A percentile compares a stretch with the other conserved stretches of the same genome.
These are phyloP conservation scores for Lucilia sericata DNA, from an alignment of 1,140 invertebrate genomes.

Conservation along the genomic window DNA sequence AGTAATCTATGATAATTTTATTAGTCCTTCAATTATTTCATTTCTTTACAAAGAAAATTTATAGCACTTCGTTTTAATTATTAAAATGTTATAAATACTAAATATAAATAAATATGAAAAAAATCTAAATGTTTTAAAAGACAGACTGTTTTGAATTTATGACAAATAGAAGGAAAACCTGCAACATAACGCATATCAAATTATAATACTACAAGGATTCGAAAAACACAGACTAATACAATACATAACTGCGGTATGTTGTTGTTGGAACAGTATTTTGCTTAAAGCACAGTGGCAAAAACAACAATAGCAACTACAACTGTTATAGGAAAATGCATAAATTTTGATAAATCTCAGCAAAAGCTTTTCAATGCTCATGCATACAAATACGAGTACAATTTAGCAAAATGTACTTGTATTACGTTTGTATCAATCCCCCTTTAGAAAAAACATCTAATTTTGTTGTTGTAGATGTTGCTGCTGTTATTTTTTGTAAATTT, in stretches of 20 bases:
- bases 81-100: too few species aligned
- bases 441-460: background rate
- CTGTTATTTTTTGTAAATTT: too few species aligned
- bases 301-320: background rate
- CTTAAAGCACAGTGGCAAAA: background rate
- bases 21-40: too few species aligned
- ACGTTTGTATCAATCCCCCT: background rate
- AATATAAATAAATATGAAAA: background rate
- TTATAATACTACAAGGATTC: constrained; percentile 26
- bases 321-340: constrained; percentile 5
- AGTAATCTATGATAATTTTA: too few species aligned
- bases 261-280: background rate
- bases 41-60: too few species aligned
- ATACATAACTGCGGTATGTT: background rate
- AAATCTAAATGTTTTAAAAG: background rate
- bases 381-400: background rate
- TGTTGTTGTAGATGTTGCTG: background rate
- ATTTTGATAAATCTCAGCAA: constrained; percentile 42
- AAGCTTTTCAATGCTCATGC: constrained; percentile 12
- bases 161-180: constrained; percentile 16
- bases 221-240: background rate
- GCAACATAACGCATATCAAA: constrained; percentile 30
- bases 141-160: constrained; percentile 31
- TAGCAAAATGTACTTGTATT: background rate
- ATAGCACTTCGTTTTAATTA: too few species aligned